Evolutionary conservation across 2,797 vertebrate genomes (phyloP), one percentile per base, ranked within the genome.

Genomic region (Novumbra hubbsi): DNA sequence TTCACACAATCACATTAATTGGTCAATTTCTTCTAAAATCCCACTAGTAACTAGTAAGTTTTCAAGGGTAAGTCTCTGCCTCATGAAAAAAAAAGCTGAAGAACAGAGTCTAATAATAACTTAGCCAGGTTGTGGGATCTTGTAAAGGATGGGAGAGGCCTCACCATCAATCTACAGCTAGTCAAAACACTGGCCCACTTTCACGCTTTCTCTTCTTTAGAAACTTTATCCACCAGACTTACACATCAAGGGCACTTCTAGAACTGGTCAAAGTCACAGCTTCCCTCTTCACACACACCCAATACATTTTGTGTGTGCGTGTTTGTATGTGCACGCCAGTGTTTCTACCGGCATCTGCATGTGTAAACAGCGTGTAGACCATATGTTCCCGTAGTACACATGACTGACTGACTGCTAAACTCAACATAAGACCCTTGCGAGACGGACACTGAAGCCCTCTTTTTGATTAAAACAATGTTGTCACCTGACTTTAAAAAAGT

Each of bases 161-260:
- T 75, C 67, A 52, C 78, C 82, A 85, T 88, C 78, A 27, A 84
- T 88, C 83, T 86, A n/a, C 41, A 27, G 60, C 17, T 9, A 63
- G 73, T 49, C 73, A 63, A 52, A 55, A 83, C 75, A 19, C 73
- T 50, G 75, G 41, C 41, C 41, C 41, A 85, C 76, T 82, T 82
- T 75, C 16, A 66, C 14, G 28, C 30, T 11, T 38, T 30, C 68
- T 30, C 48, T 50, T 45, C 15, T 70, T 30, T 30, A 24, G 48
- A 49, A 69, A 60, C 19, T 52, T 45, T 8, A 71, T 50, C 52
- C 19, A 55, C 52, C 52, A 55, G 52, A 55, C 52, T 55, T 2
- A 7, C n/a, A 8, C 15, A 16, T 69, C 72, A 71, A 82, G 74
- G 78, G 65, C 67, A 49, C 38, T 63, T 69, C 32, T 1, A 5